These are phyloP conservation scores for Dendrocincla fuliginosa DNA, from an alignment of 2,797 vertebrate species.

Conservation along the genomic window DNA sequence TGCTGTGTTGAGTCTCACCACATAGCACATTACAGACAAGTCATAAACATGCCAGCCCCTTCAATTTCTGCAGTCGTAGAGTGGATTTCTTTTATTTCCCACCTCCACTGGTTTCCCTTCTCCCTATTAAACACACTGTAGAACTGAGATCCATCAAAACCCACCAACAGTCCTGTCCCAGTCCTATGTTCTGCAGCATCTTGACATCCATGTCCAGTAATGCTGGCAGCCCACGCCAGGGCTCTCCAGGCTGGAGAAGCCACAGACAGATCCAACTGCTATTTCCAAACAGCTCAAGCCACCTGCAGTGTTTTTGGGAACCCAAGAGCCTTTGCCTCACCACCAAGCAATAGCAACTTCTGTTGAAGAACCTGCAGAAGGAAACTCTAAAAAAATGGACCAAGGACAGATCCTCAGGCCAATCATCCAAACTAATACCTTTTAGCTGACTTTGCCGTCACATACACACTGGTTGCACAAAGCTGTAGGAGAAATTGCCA, in stretches of 20 bases:
- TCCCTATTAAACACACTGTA: background rate
- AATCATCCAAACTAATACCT: background rate
- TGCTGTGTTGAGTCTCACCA: background rate
- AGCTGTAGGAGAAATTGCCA: background rate
- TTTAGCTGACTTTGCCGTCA: background rate
- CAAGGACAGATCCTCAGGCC: background rate
- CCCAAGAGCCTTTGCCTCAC: background rate
- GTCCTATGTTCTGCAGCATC: background rate
- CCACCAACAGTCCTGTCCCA: background rate
- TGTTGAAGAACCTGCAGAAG: background rate
- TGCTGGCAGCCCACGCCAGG: background rate
- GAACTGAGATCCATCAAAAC: background rate
- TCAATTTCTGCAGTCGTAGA: rapidly evolving
- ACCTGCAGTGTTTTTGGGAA: background rate
- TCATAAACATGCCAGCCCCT: background rate
- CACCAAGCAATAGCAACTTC: background rate
- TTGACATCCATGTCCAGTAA: background rate
- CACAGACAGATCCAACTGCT: rapidly evolving
- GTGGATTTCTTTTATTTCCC: background rate
- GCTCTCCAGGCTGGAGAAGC: background rate
- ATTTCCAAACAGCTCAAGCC: background rate
- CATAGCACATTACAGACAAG: background rate
- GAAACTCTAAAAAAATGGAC: background rate
- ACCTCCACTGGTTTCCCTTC: background rate
- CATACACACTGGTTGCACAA: background rate